These are phyloP conservation scores for Plemyria rubiginata DNA, from an alignment of 2,888 invertebrate species.

Conservation along the genomic window DNA sequence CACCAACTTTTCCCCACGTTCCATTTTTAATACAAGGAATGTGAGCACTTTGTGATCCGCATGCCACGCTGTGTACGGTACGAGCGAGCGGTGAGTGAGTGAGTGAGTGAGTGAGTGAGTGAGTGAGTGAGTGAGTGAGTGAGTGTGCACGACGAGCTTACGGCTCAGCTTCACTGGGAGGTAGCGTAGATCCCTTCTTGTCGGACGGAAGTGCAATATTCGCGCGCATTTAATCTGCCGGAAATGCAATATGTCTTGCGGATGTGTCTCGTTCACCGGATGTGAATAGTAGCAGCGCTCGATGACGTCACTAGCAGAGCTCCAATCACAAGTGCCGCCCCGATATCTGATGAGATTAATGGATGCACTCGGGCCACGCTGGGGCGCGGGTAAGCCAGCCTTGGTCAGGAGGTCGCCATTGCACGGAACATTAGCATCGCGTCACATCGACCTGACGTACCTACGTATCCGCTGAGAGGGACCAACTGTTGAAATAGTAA, in stretches of 20 bases:
- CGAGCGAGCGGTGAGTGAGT: too few species aligned
- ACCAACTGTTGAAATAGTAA: too few species aligned
- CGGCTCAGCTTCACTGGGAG: background rate
- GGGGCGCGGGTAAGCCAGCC: background rate
- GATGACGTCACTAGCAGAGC: background rate
- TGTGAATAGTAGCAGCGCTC: background rate
- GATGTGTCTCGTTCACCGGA: background rate
- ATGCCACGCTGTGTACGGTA: too few species aligned
- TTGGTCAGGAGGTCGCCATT: too few species aligned
- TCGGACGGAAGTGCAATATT: constrained; percentile 4
- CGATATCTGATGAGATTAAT: too few species aligned
- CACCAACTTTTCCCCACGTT: background rate
- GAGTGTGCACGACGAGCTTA: too few species aligned
- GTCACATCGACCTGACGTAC: too few species aligned
- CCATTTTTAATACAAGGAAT: background rate
- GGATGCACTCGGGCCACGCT: background rate
- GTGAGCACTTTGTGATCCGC: background rate
- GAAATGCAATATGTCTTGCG: constrained; percentile 11
- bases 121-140: too few species aligned
- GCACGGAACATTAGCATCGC: too few species aligned
- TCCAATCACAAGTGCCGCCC: background rate
- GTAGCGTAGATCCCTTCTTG: background rate
- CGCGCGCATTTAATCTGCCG: constrained; percentile 1
- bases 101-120: too few species aligned
- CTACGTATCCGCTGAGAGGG: too few species aligned